These are phyloP conservation scores for Lamellibrachia satsuma DNA, from an alignment of 2,888 invertebrate species.

Conservation along the genomic window DNA sequence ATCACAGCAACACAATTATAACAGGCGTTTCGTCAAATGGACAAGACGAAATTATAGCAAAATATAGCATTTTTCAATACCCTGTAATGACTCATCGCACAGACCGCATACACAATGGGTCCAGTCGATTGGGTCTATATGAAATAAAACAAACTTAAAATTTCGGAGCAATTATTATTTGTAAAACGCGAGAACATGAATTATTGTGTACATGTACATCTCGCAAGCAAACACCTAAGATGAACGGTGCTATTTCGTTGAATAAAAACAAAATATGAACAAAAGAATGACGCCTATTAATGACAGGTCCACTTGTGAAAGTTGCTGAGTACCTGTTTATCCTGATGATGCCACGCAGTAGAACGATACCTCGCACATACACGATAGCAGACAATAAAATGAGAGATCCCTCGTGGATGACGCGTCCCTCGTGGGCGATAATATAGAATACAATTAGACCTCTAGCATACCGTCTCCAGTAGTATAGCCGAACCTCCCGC, in stretches of 20 bases:
- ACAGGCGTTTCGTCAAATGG: slow-evolving; percentile 17
- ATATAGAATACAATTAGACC: not conserved
- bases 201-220: not conserved
- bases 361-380: not conserved
- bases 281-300: not conserved
- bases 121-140: not conserved
- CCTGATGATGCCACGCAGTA: not conserved
- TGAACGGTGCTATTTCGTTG: not conserved
- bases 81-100: slow-evolving; percentile 6
- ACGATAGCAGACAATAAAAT: not conserved
- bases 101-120: not conserved
- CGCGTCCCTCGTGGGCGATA: not conserved
- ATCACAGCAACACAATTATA: slow-evolving; percentile 17
- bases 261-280: not conserved
- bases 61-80: slow-evolving; percentile 13
- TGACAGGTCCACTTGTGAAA: slow-evolving; percentile 1
- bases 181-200: not conserved
- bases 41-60: slow-evolving; percentile 17
- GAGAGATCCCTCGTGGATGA: not conserved
- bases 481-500: not conserved
- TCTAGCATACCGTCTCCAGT: not conserved
- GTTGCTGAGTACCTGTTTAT: not conserved
- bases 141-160: not conserved
- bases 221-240: not conserved
- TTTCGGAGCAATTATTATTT: not conserved